phyloP scores from a whole-genome alignment of 1,140 invertebrate genomes.

The Formica selysi region DNA sequence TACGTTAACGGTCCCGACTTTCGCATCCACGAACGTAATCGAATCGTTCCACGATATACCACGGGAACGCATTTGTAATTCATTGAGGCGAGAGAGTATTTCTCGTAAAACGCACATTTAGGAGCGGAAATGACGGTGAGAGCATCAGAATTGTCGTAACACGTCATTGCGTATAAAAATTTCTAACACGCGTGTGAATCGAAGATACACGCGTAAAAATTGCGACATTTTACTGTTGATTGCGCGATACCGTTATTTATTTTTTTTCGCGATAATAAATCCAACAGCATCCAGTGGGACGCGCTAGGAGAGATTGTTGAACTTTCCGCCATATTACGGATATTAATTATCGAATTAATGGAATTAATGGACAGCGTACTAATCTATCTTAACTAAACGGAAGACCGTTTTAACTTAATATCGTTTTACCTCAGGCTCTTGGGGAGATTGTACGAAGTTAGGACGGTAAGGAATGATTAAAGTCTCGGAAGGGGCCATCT shows the following conservation, averaged over 20 bases:
- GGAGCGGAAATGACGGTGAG: not conserved
- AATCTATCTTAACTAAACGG: slow-evolving; percentile 63
- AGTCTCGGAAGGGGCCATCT: slow-evolving; percentile 68
- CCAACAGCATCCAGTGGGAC: not conserved
- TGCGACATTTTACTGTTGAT: not conserved
- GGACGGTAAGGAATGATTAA: slow-evolving; percentile 79
- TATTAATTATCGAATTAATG: slow-evolving; percentile 72
- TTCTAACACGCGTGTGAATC: not conserved
- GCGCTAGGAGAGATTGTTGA: slow-evolving; percentile 43
- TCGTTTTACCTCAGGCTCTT: slow-evolving; percentile 71
- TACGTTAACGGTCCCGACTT: slow-evolving; percentile 21
- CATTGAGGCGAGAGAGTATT: slow-evolving; percentile 19
- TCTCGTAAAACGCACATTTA: slow-evolving; percentile 19
- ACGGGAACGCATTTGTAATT: slow-evolving; percentile 31
- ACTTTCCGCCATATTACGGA: slow-evolving; percentile 37
- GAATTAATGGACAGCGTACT: slow-evolving; percentile 46
- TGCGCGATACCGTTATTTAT: slow-evolving; percentile 1
- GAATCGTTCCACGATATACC: slow-evolving; percentile 36
- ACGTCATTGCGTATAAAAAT: not conserved
- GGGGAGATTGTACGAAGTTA: slow-evolving; percentile 76
- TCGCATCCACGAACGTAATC: slow-evolving; percentile 21
- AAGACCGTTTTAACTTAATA: slow-evolving; percentile 80
- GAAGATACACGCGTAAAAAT: not conserved
- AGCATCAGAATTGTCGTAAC: not conserved
- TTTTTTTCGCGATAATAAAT: slow-evolving; percentile 42